These are phyloP conservation scores for Cantharis rustica DNA, from an alignment of 2,888 invertebrate species.

Conservation along the genomic window DNA sequence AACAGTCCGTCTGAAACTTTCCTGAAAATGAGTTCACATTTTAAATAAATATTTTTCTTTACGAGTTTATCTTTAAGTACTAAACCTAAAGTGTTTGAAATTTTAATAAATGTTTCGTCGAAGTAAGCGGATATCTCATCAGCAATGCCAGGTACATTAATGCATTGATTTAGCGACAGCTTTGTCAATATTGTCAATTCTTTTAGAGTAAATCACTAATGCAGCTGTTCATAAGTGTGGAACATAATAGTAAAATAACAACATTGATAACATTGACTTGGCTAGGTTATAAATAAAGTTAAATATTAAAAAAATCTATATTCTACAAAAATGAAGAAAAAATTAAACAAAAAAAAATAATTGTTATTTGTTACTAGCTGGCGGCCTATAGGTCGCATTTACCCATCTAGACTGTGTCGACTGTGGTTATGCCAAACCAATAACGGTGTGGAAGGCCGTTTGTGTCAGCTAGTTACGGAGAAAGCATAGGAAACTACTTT, in stretches of 20 bases:
- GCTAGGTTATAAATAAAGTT: neutral
- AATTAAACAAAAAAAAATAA: too few species aligned
- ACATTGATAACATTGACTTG: neutral
- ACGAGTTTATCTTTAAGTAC: neutral
- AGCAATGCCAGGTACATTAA: neutral
- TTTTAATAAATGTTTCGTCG: neutral
- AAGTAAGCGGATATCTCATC: neutral
- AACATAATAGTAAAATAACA: neutral
- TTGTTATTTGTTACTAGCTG: too few species aligned
- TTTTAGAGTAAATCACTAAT: neutral
- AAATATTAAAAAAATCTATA: neutral
- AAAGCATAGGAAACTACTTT: too few species aligned
- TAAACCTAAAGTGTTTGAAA: neutral
- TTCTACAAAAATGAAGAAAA: too few species aligned
- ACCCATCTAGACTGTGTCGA: too few species aligned
- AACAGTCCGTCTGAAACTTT: slow-evolving; percentile 53
- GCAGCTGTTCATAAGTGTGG: neutral
- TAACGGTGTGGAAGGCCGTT: too few species aligned
- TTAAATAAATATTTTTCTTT: neutral
- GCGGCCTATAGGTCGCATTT: too few species aligned
- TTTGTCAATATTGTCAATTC: neutral
- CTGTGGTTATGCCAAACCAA: too few species aligned
- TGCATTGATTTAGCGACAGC: neutral
- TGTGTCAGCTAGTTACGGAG: too few species aligned
- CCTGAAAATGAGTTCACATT: slow-evolving; percentile 23